Percentiles rank a stretch among this genome's conserved stretches.
Conservation (phyloP, 2,113 vertebrate species). For the Ophiodon elongatus region DNA sequence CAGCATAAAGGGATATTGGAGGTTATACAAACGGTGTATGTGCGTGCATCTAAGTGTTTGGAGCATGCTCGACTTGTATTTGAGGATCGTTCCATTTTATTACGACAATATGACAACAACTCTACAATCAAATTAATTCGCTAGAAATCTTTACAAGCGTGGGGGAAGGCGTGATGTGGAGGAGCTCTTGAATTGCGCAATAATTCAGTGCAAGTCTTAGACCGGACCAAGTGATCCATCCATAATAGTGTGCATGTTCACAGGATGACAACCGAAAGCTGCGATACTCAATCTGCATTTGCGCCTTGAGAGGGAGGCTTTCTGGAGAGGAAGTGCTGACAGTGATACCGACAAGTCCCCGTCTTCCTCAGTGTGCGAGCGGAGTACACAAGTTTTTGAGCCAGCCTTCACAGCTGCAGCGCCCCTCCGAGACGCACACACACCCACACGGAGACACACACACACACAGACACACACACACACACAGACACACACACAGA, state of each 20-base stretch:
- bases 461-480: conserved; percentile 47
- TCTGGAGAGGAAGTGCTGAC: conserved; percentile 29
- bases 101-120: no score
- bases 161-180: background rate
- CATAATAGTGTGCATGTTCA: background rate
- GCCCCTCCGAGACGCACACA: conserved; percentile 52
- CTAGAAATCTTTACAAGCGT: background rate
- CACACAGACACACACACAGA: conserved; percentile 43
- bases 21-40: background rate
- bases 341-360: conserved; percentile 19
- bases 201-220: background rate
- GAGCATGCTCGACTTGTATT: background rate
- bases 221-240: background rate
- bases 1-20: background rate
- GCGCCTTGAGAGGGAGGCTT: background rate
- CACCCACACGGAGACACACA: conserved; percentile 48
- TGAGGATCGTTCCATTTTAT: background rate
- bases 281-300: background rate
- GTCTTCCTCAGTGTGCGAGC: background rate
- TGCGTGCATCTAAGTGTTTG: background rate
- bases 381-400: conserved; percentile 31
- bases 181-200: background rate
- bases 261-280: background rate
- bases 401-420: conserved; percentile 61
- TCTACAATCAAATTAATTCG: no score